A percentile compares a stretch with the other conserved stretches of the same genome.
Conservation (phyloP, 2,113 vertebrate species). For the Anguilla japonica region DNA sequence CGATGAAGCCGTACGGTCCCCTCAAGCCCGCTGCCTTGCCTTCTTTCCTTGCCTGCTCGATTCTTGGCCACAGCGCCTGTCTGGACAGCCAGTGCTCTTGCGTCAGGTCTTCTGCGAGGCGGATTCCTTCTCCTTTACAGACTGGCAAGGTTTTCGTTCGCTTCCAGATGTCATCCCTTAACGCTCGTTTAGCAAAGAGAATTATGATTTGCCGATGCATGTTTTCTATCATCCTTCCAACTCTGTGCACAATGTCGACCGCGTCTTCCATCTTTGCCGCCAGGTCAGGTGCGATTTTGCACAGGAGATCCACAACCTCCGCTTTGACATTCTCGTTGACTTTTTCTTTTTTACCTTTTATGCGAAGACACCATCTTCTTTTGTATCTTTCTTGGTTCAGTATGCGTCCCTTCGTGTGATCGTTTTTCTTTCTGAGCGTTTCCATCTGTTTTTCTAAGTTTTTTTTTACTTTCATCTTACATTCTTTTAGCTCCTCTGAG, state of each 20-base stretch:
- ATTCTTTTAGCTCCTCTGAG: too few relatives aligned
- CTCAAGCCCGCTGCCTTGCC: constrained; percentile 9
- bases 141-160: constrained; percentile 14
- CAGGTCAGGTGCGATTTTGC: constrained; percentile 15
- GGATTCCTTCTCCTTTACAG: constrained; percentile 23
- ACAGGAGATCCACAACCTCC: constrained; percentile 23
- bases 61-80: constrained; percentile 8
- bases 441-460: constrained; percentile 18
- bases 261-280: constrained; percentile 1
- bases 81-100: constrained; percentile 11
- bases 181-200: constrained; percentile 2
- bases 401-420: constrained; percentile 7
- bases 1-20: constrained; percentile 17
- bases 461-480: constrained; percentile 11
- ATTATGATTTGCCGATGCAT: constrained; percentile 18
- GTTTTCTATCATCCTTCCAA: constrained; percentile 13
- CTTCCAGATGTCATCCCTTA: constrained; percentile 23
- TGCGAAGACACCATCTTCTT: constrained; percentile 28
- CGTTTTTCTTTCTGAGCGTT: constrained; percentile 17
- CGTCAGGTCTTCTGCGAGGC: constrained; percentile 3
- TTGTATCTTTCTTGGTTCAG: constrained; percentile 27
- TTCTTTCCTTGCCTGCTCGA: constrained; percentile 20
- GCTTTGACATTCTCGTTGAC: neutral
- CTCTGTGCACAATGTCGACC: constrained; percentile 27
- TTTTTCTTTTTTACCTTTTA: constrained; percentile 30